These are phyloP conservation scores for Paracanthobrama guichenoti DNA, from an alignment of 2,113 vertebrate genomes.

Conservation along the genomic window DNA sequence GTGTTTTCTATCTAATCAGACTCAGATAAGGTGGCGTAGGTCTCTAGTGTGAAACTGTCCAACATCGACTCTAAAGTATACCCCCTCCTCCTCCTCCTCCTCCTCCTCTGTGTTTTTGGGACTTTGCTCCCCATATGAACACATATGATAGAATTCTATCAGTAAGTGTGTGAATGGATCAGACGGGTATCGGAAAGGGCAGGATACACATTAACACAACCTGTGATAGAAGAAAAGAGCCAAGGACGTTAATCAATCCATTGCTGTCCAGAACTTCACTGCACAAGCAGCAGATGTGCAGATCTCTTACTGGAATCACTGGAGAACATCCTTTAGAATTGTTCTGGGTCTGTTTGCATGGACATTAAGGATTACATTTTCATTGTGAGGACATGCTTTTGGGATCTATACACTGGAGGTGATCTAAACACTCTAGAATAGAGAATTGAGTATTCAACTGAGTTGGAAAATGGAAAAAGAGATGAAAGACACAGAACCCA, in stretches of 20 bases:
- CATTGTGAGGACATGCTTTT: background rate
- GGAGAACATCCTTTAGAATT: background rate
- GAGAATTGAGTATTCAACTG: background rate
- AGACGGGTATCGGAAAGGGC: constrained; percentile 32
- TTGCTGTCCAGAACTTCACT: background rate
- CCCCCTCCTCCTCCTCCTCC: background rate
- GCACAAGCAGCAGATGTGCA: background rate
- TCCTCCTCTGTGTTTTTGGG: constrained; percentile 26
- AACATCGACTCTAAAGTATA: background rate
- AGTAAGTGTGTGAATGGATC: constrained; percentile 17
- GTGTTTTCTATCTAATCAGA: constrained; percentile 39
- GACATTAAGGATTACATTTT: background rate
- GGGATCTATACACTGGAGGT: background rate
- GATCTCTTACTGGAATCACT: background rate
- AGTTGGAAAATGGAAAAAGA: constrained; percentile 21
- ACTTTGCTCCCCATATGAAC: constrained; percentile 52
- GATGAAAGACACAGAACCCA: constrained; percentile 53
- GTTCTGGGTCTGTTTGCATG: background rate
- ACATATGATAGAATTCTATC: constrained; percentile 11
- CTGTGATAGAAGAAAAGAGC: background rate
- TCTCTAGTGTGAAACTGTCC: background rate
- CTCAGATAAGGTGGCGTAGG: constrained; percentile 34
- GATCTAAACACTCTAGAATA: background rate
- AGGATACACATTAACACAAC: constrained; percentile 50
- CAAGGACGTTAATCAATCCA: background rate